phyloP scores from a whole-genome alignment of 2,113 vertebrate genomes.

The Glaucidium brasilianum region DNA sequence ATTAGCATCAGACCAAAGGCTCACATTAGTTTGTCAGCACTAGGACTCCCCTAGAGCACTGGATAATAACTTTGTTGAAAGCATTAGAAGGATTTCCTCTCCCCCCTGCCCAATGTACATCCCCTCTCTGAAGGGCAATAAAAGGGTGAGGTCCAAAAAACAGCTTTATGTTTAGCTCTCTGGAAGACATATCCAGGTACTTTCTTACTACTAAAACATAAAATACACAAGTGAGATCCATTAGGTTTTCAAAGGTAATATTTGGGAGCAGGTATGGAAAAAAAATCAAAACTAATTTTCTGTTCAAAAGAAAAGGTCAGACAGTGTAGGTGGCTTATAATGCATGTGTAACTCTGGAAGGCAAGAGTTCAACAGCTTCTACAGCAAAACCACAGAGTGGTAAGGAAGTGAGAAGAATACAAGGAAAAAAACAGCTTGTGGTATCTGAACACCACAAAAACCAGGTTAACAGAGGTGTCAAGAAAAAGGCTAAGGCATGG shows the following conservation, averaged over 20 bases:
- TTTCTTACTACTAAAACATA: neutral
- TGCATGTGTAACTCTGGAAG: neutral
- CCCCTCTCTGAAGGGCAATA: neutral
- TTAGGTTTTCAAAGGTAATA: neutral
- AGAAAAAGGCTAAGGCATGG: neutral
- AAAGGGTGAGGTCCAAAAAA: neutral
- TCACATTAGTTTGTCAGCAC: neutral
- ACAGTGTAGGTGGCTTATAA: neutral
- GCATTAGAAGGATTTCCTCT: neutral
- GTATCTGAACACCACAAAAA: neutral
- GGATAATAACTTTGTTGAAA: conserved; percentile 9
- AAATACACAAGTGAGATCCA: neutral
- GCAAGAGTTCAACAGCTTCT: neutral
- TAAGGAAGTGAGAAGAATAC: neutral
- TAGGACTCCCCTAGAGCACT: neutral
- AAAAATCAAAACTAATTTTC: neutral
- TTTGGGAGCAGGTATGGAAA: neutral
- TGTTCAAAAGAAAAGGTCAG: neutral
- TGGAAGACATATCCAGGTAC: neutral
- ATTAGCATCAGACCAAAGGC: conserved; percentile 45
- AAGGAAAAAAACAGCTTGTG: neutral
- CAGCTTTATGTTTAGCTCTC: neutral
- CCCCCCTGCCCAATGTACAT: neutral
- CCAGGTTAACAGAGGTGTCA: neutral
- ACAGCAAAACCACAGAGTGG: neutral